Base-by-base conservation (phyloP, 2,113 vertebrate genomes). In the Thoracochromis brauschi region DNA sequence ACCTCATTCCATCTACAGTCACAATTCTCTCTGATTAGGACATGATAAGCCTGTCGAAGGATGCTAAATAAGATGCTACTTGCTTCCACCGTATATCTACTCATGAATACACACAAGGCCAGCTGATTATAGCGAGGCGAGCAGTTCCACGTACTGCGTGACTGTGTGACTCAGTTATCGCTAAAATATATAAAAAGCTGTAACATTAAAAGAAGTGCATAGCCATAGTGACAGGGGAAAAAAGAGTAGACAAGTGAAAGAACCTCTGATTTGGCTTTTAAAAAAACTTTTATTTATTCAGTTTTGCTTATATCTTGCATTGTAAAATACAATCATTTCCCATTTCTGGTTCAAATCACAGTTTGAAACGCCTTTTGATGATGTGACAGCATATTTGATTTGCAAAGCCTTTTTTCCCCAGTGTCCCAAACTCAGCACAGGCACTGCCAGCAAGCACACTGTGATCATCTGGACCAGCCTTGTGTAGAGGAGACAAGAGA, bases 301-400 rank as follows among this genome's bases (percentile, higher is more conserved):
- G 81, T 85, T 80, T 33, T 33, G 33, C 31, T 10, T 68, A 19
- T n/a, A 21, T 89, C 24, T 47, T 12, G 53, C 42, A 26, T 49
- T 11, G 14, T 42, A 47, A 33, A 55, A 12, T 40, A 31, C 24
- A 63, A 12, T 73, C 19, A 58, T 65, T 57, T 82, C 54, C 49
- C 11, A 81, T 86, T 83, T 81, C 40, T 80, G 38, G 83, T 88
- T 83, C 24, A 71, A 78, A 51, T 84, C 68, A 26, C 65, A 81
- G 80, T 60, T 87, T 82, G 81, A 78, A 87, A 54, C 2, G 2
- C 49, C 19, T 85, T 93, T 88, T 93, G 84, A 93, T 91, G 88
- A 92, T 93, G 85, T 87, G 85, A 87, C 86, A 78, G 90, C 89
- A 90, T 83, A 84, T 85, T 91, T 89, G 85, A 92, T 91, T 89